Conservation (phyloP, 2,888 invertebrate genomes). For the Sclerodermus sp. region DNA sequence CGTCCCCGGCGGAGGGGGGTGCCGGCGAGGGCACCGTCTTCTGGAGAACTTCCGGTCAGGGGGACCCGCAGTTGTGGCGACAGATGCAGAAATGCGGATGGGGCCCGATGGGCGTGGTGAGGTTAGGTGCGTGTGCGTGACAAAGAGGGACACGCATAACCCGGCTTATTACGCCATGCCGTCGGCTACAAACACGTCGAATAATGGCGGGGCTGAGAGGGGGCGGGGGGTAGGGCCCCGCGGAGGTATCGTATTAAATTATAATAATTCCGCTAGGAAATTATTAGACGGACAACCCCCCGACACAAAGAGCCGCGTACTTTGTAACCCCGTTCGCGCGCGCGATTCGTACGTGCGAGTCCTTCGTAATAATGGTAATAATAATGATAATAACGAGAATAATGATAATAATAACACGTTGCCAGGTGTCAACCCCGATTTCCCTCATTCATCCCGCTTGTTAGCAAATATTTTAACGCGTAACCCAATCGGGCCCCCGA, state of each 20-base stretch:
- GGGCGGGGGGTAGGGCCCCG: slow-evolving; percentile 4
- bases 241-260: slow-evolving; percentile 42
- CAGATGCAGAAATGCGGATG: slow-evolving; percentile 25
- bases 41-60: slow-evolving; percentile 25
- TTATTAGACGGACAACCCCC: slow-evolving; percentile 29
- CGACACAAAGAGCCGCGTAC: too few species aligned
- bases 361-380: too few species aligned
- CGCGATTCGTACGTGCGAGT: too few species aligned
- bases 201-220: slow-evolving; percentile 29
- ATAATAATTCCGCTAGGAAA: slow-evolving; percentile 44
- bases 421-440: slow-evolving; percentile 3
- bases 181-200: slow-evolving; percentile 39
- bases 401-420: background rate
- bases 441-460: slow-evolving; percentile 33
- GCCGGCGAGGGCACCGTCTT: background rate
- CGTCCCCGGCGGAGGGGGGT: too few species aligned
- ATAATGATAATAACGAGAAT: too few species aligned
- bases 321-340: too few species aligned
- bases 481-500: slow-evolving; percentile 32
- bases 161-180: slow-evolving; percentile 40
- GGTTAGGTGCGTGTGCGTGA: slow-evolving; percentile 30
- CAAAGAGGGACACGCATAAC: slow-evolving; percentile 34
- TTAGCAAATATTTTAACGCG: slow-evolving; percentile 46
- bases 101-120: slow-evolving; percentile 35
- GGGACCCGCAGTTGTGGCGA: slow-evolving; percentile 20